A percentile compares a stretch with the other conserved stretches of the same genome.
These are phyloP conservation scores for Sarotherodon lohbergeri DNA, from an alignment of 2,113 vertebrate genomes.

Conservation along the genomic window DNA sequence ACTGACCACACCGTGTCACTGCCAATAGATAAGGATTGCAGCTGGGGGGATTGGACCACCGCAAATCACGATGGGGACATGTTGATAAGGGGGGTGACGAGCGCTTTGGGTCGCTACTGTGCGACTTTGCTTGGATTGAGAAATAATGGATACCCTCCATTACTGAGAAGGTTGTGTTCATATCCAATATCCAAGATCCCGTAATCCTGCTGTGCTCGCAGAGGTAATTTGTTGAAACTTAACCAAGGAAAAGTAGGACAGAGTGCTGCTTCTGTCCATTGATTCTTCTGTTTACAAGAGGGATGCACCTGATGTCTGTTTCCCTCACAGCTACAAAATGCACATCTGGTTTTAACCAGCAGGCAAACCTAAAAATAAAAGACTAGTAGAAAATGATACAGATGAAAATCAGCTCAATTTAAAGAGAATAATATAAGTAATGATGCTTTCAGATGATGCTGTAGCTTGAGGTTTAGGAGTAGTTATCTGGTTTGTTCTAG, in stretches of 20 bases:
- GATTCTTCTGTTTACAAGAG: not conserved
- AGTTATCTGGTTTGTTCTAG: not conserved
- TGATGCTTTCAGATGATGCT: fast-evolving
- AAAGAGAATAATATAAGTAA: not conserved
- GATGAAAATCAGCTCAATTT: not conserved
- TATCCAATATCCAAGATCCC: conserved; percentile 20
- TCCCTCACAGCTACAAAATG: not conserved
- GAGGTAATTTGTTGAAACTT: conserved; percentile 36
- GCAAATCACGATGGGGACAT: conserved; percentile 35
- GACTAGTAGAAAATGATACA: not conserved
- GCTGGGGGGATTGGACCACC: conserved; percentile 40
- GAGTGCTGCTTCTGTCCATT: not conserved
- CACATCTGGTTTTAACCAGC: not conserved
- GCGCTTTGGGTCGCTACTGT: conserved; percentile 3
- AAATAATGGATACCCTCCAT: conserved; percentile 50
- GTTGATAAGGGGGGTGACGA: conserved; percentile 45
- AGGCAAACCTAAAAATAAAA: not conserved
- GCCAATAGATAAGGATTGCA: conserved; percentile 58
- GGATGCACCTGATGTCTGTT: not conserved
- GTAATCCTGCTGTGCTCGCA: conserved; percentile 23
- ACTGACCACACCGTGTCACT: conserved; percentile 53
- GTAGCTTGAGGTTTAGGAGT: not conserved
- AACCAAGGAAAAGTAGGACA: conserved; percentile 15
- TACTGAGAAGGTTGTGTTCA: conserved; percentile 34
- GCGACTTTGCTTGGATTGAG: conserved; percentile 27